A percentile compares a stretch with the other conserved stretches of the same genome.
Evolutionary conservation across 2,797 vertebrate species (phyloP).

Genomic region (Ara ararauna): DNA sequence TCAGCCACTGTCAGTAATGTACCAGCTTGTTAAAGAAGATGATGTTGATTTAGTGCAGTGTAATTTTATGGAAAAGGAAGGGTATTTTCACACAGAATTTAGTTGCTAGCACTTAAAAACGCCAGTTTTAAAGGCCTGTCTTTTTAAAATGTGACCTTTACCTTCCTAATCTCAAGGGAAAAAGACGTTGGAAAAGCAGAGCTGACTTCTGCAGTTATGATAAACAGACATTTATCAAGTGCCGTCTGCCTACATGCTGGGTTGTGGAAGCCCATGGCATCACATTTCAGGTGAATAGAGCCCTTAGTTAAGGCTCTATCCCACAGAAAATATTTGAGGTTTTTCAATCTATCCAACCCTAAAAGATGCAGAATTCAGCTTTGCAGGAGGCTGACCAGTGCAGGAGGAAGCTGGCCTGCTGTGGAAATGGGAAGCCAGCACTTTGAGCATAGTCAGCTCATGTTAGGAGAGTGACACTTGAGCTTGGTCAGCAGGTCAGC

Average conservation of each 20-base stretch:
- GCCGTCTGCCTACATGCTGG: conserved; percentile 21
- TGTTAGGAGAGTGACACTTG: not conserved
- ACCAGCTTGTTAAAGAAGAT: not conserved
- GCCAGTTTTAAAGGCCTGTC: not conserved
- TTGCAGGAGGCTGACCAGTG: conserved; percentile 28
- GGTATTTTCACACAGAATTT: not conserved
- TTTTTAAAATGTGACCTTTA: conserved; percentile 33
- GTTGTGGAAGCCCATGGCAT: conserved; percentile 41
- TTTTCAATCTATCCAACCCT: conserved; percentile 56
- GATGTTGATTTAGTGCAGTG: not conserved
- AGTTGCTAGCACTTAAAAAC: not conserved
- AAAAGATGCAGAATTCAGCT: conserved; percentile 58
- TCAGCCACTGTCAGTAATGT: not conserved
- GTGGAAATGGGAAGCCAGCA: not conserved
- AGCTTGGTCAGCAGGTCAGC: not conserved
- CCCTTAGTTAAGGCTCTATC: conserved; percentile 47
- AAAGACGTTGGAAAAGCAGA: conserved; percentile 37
- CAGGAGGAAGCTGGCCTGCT: not conserved
- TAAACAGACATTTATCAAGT: conserved; percentile 49
- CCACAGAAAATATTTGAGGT: conserved; percentile 71
- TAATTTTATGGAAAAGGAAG: not conserved
- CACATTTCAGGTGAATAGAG: conserved; percentile 60
- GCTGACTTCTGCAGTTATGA: conserved; percentile 12
- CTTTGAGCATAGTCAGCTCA: not conserved
- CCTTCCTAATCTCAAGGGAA: not conserved